A percentile compares a stretch with the other conserved stretches of the same genome.
Conservation (phyloP, 2,888 invertebrate species). For the Philaethria dido region DNA sequence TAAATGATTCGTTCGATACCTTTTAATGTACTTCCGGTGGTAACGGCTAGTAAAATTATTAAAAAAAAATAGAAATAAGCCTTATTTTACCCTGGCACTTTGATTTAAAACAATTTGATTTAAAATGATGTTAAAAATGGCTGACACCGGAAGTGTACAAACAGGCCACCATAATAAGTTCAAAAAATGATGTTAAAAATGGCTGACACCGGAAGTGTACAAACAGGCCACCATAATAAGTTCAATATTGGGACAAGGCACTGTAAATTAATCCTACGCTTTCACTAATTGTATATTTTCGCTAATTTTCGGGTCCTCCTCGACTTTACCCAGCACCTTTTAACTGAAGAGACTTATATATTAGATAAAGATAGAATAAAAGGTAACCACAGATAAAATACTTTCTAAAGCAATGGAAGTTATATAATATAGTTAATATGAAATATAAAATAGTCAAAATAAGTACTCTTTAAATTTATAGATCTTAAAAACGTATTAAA, state of each 20-base stretch:
- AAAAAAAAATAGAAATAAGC: conserved; percentile 3
- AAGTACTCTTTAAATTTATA: conserved; percentile 4
- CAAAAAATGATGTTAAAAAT: conserved; percentile 7
- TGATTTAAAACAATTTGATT: neutral
- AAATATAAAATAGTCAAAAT: neutral
- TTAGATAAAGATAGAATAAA: conserved; percentile 20
- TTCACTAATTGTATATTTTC: conserved; percentile 39
- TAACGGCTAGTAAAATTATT: neutral
- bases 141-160: neutral
- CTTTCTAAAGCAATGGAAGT: neutral
- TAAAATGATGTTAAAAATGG: neutral
- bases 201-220: conserved; percentile 2
- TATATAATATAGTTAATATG: neutral
- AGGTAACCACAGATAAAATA: conserved; percentile 12
- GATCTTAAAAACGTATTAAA: conserved; percentile 5
- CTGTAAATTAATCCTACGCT: conserved; percentile 43
- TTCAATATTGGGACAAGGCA: conserved; percentile 43
- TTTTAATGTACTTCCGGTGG: neutral
- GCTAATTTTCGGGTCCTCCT: conserved; percentile 36
- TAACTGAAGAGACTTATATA: conserved; percentile 26
- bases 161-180: conserved; percentile 13
- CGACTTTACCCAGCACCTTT: conserved; percentile 30
- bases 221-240: neutral
- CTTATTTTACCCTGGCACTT: neutral
- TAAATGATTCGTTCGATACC: conserved; percentile 33